Conservation (phyloP, 2,888 invertebrate species). For the Itoplectis maculator region DNA sequence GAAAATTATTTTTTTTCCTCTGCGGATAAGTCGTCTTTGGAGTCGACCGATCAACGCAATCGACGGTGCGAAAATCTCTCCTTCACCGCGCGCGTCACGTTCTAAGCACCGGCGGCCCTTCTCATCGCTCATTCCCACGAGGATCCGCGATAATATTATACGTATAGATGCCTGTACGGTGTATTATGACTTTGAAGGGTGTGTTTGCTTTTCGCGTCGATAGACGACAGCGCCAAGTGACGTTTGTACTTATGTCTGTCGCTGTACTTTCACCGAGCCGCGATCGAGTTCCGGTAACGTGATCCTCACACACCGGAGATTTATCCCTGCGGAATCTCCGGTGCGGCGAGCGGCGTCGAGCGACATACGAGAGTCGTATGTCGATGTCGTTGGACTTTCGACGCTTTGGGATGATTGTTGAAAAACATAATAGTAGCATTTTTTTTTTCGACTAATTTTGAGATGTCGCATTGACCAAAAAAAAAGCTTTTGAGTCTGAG, state of each 20-base stretch:
- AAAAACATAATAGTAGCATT: no score
- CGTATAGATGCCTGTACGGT: background rate
- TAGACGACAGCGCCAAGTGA: background rate
- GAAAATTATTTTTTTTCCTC: background rate
- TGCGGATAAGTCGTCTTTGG: background rate
- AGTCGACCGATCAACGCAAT: background rate
- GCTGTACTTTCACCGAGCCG: background rate
- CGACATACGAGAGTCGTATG: background rate
- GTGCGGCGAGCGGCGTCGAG: background rate
- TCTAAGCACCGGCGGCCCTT: conserved; percentile 4
- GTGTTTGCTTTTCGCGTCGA: background rate
- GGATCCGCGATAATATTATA: conserved; percentile 24
- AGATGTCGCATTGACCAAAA: no score
- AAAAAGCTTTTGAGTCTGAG: no score
- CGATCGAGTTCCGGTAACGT: conserved; percentile 24
- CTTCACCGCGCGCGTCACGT: conserved; percentile 5
- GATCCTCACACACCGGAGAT: background rate
- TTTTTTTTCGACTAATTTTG: no score
- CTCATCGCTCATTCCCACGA: conserved; percentile 35
- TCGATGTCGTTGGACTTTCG: no score
- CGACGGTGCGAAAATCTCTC: conserved; percentile 13
- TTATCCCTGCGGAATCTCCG: background rate
- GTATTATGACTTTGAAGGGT: background rate
- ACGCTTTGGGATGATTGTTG: no score
- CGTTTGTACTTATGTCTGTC: background rate